Percentiles rank a stretch among this genome's conserved stretches.
phyloP scores from a whole-genome alignment of 2,888 invertebrate genomes.

The Aphodius sticticus region DNA sequence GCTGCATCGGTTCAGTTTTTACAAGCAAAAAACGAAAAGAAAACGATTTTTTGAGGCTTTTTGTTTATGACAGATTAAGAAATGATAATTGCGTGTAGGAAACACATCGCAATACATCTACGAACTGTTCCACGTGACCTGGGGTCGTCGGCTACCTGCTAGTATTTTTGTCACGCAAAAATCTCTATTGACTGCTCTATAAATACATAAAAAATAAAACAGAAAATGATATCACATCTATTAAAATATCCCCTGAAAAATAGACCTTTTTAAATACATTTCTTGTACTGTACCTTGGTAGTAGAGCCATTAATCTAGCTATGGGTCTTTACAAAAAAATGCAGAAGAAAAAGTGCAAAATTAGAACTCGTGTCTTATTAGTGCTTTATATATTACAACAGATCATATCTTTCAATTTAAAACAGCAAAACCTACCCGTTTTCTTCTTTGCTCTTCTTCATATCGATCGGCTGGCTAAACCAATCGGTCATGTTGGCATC shows the following conservation, averaged over 20 bases:
- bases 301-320: conserved; percentile 91
- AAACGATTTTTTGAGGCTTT: too few relatives aligned
- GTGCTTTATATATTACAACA: conserved; percentile 6
- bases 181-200: too few relatives aligned
- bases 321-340: conserved; percentile 68
- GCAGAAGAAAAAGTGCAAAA: conserved; percentile 50
- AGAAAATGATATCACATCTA: too few relatives aligned
- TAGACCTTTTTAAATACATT: conserved; percentile 31
- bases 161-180: too few relatives aligned
- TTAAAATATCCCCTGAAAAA: background rate
- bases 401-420: background rate
- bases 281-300: conserved; percentile 85
- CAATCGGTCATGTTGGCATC: conserved; percentile 89
- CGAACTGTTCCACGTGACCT: too few relatives aligned
- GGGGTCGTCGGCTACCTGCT: too few relatives aligned
- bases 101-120: too few relatives aligned
- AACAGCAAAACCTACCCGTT: conserved; percentile 65
- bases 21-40: too few relatives aligned
- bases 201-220: too few relatives aligned
- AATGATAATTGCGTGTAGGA: too few relatives aligned
- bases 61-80: too few relatives aligned
- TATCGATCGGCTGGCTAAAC: conserved; percentile 80
- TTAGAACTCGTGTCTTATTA: conserved; percentile 42
- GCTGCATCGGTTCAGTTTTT: too few relatives aligned
- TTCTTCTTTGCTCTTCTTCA: conserved; percentile 72